A percentile compares a stretch with the other conserved stretches of the same genome.
These are phyloP conservation scores for Hydractinia symbiolongicarpus DNA, from an alignment of 30 jellyfish, hydroid and myxozoan species.

Conservation along the genomic window DNA sequence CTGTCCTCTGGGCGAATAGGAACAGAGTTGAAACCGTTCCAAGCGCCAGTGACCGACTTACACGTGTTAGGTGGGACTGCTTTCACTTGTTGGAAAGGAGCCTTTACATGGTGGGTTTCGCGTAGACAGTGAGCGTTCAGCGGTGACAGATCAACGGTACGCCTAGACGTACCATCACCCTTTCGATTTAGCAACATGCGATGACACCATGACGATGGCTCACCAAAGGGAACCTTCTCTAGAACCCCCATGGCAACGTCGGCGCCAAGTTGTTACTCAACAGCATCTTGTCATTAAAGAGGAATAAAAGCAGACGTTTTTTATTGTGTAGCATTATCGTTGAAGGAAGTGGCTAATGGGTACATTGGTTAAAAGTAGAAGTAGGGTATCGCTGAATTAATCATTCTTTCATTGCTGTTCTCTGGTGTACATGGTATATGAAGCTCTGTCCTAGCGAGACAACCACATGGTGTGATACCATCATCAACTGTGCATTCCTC, in stretches of 20 bases:
- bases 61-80: neutral
- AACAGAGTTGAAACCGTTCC: neutral
- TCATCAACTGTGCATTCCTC: slow-evolving; percentile 11
- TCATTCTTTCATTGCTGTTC: slow-evolving; percentile 1
- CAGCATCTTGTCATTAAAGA: neutral
- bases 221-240: slow-evolving; percentile 9
- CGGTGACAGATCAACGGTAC: neutral
- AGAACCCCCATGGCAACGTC: neutral
- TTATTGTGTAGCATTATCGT: neutral
- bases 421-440: neutral
- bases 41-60: neutral
- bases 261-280: neutral
- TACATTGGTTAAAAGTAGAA: neutral
- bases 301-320: neutral
- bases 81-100: slow-evolving; percentile 16
- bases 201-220: slow-evolving; percentile 10
- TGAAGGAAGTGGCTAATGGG: neutral
- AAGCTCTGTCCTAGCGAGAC: neutral
- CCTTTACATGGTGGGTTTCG: neutral
- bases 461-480: neutral
- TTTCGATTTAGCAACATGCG: neutral
- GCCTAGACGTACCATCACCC: neutral
- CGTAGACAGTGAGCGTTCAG: neutral
- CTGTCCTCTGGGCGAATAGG: slow-evolving; percentile 13
- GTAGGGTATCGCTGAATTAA: neutral